Conservation (phyloP, 2,113 vertebrate species). For the Bujurquina vittata region DNA sequence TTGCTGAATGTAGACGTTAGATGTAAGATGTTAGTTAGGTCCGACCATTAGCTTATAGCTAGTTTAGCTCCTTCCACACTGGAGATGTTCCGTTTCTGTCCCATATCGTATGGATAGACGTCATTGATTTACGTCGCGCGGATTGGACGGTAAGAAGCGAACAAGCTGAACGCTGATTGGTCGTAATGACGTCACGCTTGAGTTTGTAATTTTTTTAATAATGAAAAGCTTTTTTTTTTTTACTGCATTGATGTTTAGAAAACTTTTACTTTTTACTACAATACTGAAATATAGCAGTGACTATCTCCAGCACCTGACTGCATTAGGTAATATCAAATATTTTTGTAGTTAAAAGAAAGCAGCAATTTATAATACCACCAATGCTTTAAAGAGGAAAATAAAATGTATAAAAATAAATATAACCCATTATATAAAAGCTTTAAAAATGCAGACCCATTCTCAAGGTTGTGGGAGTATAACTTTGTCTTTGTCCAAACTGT, state of each 20-base stretch:
- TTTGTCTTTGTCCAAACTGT: background rate
- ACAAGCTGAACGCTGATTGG: constrained; percentile 25
- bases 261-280: background rate
- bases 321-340: background rate
- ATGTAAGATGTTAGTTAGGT: background rate
- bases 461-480: background rate
- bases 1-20: background rate
- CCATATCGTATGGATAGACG: constrained; percentile 40
- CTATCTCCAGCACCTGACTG: background rate
- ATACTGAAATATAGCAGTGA: background rate
- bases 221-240: background rate
- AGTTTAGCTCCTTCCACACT: background rate
- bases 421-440: background rate
- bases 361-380: background rate
- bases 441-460: background rate
- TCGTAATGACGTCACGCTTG: background rate
- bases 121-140: background rate
- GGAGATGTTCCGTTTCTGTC: background rate
- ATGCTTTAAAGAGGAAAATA: background rate
- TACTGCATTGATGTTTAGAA: no score
- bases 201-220: background rate
- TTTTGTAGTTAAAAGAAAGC: background rate
- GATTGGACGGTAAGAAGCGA: constrained; percentile 12
- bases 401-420: background rate
- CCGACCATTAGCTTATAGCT: constrained; percentile 15